Conservation (phyloP, 1,140 invertebrate genomes). For the Tetramorium alpestre region DNA sequence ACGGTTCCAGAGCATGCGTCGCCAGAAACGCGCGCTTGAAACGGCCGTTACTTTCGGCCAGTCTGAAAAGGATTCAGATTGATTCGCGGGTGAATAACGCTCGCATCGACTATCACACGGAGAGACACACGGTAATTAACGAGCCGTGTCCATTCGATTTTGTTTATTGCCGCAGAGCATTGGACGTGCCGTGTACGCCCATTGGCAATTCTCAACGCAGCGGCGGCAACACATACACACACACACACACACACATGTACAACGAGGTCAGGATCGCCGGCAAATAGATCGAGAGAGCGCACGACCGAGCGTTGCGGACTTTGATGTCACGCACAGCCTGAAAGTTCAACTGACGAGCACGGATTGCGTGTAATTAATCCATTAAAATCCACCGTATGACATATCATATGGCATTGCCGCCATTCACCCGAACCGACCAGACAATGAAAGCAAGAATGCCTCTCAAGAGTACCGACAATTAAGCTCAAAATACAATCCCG, state of each 20-base stretch:
- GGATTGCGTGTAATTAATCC: constrained; percentile 46
- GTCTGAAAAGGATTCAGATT: neutral
- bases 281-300: constrained; percentile 33
- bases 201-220: constrained; percentile 26
- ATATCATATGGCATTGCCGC: neutral
- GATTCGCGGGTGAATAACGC: constrained; percentile 5
- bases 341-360: constrained; percentile 39
- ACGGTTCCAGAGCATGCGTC: neutral
- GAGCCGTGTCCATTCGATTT: constrained; percentile 35
- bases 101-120: neutral
- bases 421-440: neutral
- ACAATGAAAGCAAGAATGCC: neutral
- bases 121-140: constrained; percentile 25
- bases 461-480: neutral
- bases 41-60: neutral
- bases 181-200: neutral
- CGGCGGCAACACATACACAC: neutral
- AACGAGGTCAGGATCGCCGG: constrained; percentile 27
- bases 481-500: neutral
- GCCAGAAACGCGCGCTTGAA: neutral
- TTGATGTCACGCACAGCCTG: constrained; percentile 56
- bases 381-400: constrained; percentile 1
- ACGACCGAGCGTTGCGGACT: constrained; percentile 30
- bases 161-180: constrained; percentile 28
- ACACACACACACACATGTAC: neutral